Conservation (phyloP, 2,113 vertebrate genomes). For the Python bivittatus region DNA sequence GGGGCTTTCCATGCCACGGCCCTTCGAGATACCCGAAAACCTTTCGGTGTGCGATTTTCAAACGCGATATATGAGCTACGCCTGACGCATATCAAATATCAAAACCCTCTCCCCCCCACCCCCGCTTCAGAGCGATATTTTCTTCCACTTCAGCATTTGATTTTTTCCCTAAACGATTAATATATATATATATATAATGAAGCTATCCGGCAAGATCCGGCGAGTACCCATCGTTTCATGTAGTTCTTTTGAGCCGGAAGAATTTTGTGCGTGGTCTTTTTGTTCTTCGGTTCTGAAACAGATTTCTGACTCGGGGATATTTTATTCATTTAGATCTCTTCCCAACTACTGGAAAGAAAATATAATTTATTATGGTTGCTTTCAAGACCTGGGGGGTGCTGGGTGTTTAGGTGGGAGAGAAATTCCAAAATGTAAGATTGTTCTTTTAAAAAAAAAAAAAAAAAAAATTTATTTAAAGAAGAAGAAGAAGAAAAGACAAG, state of each 20-base stretch:
- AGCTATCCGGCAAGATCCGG: background rate
- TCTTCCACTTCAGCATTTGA: background rate
- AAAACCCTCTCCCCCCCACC: background rate
- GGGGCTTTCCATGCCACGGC: no score
- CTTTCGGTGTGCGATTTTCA: background rate
- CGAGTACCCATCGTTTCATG: background rate
- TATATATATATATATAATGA: no score
- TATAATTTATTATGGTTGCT: background rate
- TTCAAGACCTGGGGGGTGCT: background rate
- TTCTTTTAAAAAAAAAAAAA: no score
- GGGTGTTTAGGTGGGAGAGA: background rate
- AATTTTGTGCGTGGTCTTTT: background rate
- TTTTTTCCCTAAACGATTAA: background rate
- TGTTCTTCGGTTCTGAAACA: background rate
- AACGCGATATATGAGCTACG: background rate
- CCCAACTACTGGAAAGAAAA: background rate
- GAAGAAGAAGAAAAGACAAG: background rate
- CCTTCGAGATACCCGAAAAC: background rate
- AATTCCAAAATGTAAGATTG: background rate
- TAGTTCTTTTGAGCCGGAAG: background rate
- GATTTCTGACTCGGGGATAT: background rate
- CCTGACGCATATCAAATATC: background rate
- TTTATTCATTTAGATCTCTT: background rate
- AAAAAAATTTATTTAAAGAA: background rate
- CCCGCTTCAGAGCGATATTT: background rate